These are phyloP conservation scores for Mactra quadrangularis DNA, from an alignment of 1,140 invertebrate genomes.

Conservation along the genomic window DNA sequence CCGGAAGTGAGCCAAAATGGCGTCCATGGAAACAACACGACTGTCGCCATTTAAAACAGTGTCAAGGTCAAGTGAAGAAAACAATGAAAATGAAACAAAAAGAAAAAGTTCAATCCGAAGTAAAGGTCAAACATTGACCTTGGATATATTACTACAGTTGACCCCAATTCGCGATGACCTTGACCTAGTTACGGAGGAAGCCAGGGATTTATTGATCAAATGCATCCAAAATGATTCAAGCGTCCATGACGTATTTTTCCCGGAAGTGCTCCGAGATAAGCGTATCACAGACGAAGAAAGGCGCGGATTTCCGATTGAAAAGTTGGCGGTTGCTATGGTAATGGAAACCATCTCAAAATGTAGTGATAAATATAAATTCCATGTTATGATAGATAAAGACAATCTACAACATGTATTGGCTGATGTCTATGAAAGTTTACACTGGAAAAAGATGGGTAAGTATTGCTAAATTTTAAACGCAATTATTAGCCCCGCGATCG, in stretches of 20 bases:
- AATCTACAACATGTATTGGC: constrained; percentile 23
- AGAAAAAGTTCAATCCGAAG: too few relatives aligned
- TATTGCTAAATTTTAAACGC: too few relatives aligned
- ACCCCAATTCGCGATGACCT: constrained; percentile 32
- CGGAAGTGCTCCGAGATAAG: constrained; percentile 7
- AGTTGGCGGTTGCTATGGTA: constrained; percentile 38
- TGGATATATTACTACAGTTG: constrained; percentile 40
- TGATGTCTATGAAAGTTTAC: constrained; percentile 44
- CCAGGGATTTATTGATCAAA: constrained; percentile 38
- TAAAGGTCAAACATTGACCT: constrained; percentile 3
- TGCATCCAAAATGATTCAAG: constrained; percentile 20
- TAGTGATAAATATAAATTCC: constrained; percentile 40
- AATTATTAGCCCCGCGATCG: too few relatives aligned
- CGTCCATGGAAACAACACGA: background rate
- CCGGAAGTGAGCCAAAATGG: too few relatives aligned
- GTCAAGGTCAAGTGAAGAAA: constrained; percentile 36
- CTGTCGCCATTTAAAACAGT: constrained; percentile 45
- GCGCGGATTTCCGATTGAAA: constrained; percentile 52
- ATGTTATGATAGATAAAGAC: constrained; percentile 35
- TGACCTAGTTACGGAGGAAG: constrained; percentile 26
- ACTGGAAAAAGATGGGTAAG: constrained; percentile 59
- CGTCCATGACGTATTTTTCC: constrained; percentile 45
- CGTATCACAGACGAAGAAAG: constrained; percentile 17
- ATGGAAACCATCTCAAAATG: constrained; percentile 31
- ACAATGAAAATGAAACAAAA: background rate